These are phyloP conservation scores for Pristionchus arcanus DNA, from an alignment of 2,888 invertebrate genomes.

Conservation along the genomic window DNA sequence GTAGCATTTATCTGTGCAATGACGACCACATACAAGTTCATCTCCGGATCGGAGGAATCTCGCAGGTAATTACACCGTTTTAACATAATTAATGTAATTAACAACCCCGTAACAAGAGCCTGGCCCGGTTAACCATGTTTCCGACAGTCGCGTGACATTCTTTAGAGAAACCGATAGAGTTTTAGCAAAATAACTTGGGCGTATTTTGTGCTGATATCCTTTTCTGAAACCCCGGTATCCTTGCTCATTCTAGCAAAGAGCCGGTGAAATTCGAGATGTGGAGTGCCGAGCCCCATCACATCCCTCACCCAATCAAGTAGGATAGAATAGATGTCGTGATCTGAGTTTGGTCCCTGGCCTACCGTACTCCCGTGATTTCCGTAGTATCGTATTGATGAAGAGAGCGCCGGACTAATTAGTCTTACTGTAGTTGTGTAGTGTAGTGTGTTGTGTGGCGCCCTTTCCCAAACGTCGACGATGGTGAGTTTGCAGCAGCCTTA, in stretches of 20 bases:
- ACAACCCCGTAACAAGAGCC: not conserved
- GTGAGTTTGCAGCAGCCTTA: not conserved
- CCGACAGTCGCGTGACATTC: no score
- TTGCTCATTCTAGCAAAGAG: not conserved
- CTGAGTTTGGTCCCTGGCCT: not conserved
- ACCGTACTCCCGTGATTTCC: not conserved
- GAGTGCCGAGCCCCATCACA: conserved; percentile 43
- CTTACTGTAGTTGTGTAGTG: not conserved
- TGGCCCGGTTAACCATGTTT: not conserved
- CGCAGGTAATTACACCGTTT: conserved; percentile 60
- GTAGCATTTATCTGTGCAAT: conserved; percentile 74
- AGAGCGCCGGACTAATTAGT: not conserved
- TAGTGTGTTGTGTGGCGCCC: not conserved
- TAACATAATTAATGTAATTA: conserved; percentile 12
- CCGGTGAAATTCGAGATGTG: conserved; percentile 41
- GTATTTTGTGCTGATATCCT: not conserved
- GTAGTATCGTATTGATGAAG: not conserved
- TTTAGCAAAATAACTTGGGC: no score
- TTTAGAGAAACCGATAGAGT: no score
- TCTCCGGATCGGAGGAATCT: conserved; percentile 62
- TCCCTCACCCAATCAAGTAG: not conserved
- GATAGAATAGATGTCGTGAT: conserved; percentile 35
- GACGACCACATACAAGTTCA: conserved; percentile 76
- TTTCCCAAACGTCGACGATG: not conserved
- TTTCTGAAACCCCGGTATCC: not conserved